These are phyloP conservation scores for Melanargia galathea DNA, from an alignment of 2,888 invertebrate genomes.

Conservation along the genomic window DNA sequence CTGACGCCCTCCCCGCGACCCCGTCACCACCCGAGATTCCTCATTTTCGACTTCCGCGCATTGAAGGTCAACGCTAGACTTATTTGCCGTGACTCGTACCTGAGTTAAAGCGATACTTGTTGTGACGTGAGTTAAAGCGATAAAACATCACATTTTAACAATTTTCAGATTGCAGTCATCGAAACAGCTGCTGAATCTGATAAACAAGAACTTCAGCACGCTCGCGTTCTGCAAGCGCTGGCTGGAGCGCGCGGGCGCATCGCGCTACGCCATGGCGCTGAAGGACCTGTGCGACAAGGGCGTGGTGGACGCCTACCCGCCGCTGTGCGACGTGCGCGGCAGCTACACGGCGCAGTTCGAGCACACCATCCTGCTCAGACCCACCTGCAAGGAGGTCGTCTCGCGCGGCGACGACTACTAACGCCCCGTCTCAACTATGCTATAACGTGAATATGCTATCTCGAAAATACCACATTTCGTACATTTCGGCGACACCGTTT, in stretches of 20 bases:
- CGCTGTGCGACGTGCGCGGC: conserved; percentile 97
- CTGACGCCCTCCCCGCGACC: too few relatives aligned
- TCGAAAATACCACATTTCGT: too few relatives aligned
- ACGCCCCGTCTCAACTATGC: background rate
- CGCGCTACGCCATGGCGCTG: conserved; percentile 98
- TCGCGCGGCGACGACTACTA: conserved; percentile 98
- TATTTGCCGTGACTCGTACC: background rate
- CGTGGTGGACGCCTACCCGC: conserved; percentile 99
- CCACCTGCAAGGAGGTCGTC: conserved; percentile 99
- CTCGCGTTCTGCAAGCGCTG: conserved; percentile 99
- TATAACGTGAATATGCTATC: background rate
- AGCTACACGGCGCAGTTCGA: conserved; percentile 99
- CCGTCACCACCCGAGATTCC: too few relatives aligned
- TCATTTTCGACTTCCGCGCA: too few relatives aligned
- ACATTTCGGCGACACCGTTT: too few relatives aligned
- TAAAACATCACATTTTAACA: background rate
- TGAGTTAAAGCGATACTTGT: background rate
- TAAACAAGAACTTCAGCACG: conserved; percentile 98
- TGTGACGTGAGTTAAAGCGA: too few relatives aligned
- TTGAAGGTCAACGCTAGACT: too few relatives aligned
- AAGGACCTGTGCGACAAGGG: conserved; percentile 99
- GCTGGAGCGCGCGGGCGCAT: conserved; percentile 98
- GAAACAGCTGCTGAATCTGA: conserved; percentile 93
- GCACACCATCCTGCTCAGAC: conserved; percentile 97
- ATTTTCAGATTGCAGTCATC: conserved; percentile 91